Conservation (phyloP, 2,113 vertebrate genomes). For the Sprattus sprattus region DNA sequence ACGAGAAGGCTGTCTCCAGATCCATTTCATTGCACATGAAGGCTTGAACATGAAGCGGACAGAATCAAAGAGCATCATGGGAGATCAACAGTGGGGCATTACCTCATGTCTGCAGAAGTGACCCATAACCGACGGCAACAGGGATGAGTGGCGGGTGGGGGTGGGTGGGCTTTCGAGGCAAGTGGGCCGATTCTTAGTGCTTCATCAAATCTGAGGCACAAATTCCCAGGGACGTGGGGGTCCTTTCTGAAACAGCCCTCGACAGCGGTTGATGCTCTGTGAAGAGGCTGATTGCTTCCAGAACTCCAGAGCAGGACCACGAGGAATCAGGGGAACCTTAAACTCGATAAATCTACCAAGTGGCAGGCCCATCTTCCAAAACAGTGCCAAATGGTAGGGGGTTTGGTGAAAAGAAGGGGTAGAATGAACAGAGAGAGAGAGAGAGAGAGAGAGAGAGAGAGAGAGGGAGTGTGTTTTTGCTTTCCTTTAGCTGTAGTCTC, state of each 20-base stretch:
- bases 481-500: not conserved
- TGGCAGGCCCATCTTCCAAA: not conserved
- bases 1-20: not conserved
- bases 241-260: slow-evolving; percentile 40
- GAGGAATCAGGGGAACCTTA: not conserved
- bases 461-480: not conserved
- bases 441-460: not conserved
- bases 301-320: slow-evolving; percentile 24
- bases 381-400: not conserved
- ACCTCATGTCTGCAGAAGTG: slow-evolving; percentile 47
- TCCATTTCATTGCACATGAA: not conserved
- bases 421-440: not conserved
- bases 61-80: slow-evolving; percentile 36
- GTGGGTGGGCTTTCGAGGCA: not conserved
- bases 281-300: slow-evolving; percentile 54
- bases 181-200: not conserved
- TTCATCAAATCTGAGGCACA: slow-evolving; percentile 24
- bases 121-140: slow-evolving; percentile 29
- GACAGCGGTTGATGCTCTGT: not conserved
- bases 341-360: not conserved
- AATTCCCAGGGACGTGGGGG: not conserved
- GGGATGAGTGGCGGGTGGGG: not conserved
- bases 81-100: slow-evolving; percentile 30
- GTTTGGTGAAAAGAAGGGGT: not conserved
- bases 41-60: slow-evolving; percentile 11